phyloP scores from a whole-genome alignment of 2,113 vertebrate genomes.

The Ptilonorhynchus violaceus region DNA sequence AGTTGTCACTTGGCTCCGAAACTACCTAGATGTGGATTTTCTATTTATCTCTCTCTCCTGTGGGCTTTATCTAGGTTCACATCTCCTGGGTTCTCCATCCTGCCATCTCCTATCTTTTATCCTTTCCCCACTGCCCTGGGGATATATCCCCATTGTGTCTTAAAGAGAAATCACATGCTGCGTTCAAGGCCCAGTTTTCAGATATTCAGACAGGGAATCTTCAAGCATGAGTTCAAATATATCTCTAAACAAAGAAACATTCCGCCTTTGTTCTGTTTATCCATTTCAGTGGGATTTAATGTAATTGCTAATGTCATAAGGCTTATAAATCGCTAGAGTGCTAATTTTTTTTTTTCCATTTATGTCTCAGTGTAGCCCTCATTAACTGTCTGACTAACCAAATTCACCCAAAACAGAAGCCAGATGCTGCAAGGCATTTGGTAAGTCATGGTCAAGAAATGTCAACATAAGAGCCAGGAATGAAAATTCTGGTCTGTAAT shows the following conservation, averaged over 20 bases:
- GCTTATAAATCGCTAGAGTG: not conserved
- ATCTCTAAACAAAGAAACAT: not conserved
- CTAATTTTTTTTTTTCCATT: not conserved
- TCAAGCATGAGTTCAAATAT: not conserved
- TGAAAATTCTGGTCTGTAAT: not conserved
- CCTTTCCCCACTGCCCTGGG: not conserved
- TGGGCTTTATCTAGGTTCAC: not conserved
- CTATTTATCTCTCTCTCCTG: not conserved
- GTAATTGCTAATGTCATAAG: not conserved
- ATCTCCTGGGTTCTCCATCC: not conserved
- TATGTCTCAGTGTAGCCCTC: not conserved
- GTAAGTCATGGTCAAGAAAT: not conserved
- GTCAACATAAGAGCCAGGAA: not conserved
- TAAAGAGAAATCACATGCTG: not conserved
- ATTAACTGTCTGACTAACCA: not conserved
- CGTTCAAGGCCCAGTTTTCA: not conserved
- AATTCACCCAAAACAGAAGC: not conserved
- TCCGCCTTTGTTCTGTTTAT: not conserved
- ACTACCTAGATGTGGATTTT: not conserved
- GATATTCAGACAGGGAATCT: not conserved
- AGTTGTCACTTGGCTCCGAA: not conserved
- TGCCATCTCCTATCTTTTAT: not conserved
- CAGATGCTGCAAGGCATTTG: not conserved
- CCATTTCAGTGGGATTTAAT: not conserved
- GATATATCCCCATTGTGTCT: not conserved